These are phyloP conservation scores for Enteromius mattozi DNA, from an alignment of 2,797 vertebrate species.

Conservation along the genomic window DNA sequence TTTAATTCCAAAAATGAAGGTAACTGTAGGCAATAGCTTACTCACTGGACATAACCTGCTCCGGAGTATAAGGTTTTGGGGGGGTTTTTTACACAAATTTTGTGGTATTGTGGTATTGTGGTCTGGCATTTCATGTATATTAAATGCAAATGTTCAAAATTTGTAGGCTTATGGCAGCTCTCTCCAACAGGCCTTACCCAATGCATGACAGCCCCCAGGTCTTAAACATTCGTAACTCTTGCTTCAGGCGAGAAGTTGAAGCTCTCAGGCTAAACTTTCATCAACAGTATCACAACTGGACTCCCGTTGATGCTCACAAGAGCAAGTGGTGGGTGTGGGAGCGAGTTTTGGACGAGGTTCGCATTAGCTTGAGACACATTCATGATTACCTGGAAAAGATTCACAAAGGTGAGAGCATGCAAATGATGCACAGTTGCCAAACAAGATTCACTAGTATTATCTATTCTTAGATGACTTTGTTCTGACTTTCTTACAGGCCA, in stretches of 20 bases:
- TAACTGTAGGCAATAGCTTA: no score
- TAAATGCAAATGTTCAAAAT: neutral
- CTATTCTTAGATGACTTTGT: neutral
- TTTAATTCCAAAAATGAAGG: no score
- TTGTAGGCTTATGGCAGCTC: constrained; percentile 8
- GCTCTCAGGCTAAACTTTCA: constrained; percentile 81
- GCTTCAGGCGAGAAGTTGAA: constrained; percentile 79
- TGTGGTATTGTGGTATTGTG: neutral
- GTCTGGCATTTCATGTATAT: neutral
- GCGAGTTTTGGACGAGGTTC: constrained; percentile 77
- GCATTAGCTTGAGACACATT: constrained; percentile 78
- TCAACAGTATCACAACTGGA: constrained; percentile 88
- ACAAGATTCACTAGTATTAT: neutral
- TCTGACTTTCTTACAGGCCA: constrained; percentile 75
- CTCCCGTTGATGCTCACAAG: constrained; percentile 79
- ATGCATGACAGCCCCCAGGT: constrained; percentile 85
- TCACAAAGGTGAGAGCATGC: constrained; percentile 78
- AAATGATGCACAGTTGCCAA: neutral
- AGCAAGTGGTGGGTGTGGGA: constrained; percentile 93
- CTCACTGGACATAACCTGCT: no score
- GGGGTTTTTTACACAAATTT: neutral
- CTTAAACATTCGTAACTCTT: constrained; percentile 79
- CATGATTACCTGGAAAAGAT: constrained; percentile 85
- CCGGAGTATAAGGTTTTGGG: no score
- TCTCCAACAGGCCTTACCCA: constrained; percentile 73